phyloP scores from a whole-genome alignment of 2,888 invertebrate genomes.

The Malachius bipustulatus region DNA sequence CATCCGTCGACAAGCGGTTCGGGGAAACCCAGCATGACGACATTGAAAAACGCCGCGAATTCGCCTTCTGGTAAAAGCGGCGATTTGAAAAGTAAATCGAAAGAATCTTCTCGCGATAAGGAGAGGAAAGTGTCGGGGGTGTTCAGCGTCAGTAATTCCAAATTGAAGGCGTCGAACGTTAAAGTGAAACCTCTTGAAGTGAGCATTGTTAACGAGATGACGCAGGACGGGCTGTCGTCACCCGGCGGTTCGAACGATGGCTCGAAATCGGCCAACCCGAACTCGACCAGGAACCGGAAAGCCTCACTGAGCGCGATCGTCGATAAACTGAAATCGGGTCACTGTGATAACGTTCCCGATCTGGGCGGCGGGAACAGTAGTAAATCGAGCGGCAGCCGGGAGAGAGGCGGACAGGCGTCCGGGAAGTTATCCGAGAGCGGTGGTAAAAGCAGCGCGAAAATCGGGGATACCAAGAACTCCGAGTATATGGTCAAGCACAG shows the following conservation, averaged over 20 bases:
- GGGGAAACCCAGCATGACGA: slow-evolving; percentile 82
- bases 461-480: slow-evolving; percentile 38
- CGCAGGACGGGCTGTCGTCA: slow-evolving; percentile 37
- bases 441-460: slow-evolving; percentile 24
- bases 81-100: slow-evolving; percentile 42
- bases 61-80: slow-evolving; percentile 56
- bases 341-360: slow-evolving; percentile 49
- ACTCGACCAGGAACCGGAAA: slow-evolving; percentile 55
- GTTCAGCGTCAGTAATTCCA: slow-evolving; percentile 27
- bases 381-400: slow-evolving; percentile 34
- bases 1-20: slow-evolving; percentile 57
- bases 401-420: slow-evolving; percentile 20
- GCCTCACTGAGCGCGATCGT: slow-evolving; percentile 75
- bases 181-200: slow-evolving; percentile 59
- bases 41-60: slow-evolving; percentile 67
- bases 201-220: slow-evolving; percentile 21
- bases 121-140: slow-evolving; percentile 31
- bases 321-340: slow-evolving; percentile 70
- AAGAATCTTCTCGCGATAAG: slow-evolving; percentile 38
- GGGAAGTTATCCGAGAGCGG: slow-evolving; percentile 25
- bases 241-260: slow-evolving; percentile 45
- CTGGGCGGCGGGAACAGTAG: slow-evolving; percentile 40
- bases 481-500: slow-evolving; percentile 86
- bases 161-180: slow-evolving; percentile 48
- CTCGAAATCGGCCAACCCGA: slow-evolving; percentile 47